Base-by-base conservation (phyloP, 2,797 vertebrate genomes). In the Cryptoblepharus egeriae region DNA sequence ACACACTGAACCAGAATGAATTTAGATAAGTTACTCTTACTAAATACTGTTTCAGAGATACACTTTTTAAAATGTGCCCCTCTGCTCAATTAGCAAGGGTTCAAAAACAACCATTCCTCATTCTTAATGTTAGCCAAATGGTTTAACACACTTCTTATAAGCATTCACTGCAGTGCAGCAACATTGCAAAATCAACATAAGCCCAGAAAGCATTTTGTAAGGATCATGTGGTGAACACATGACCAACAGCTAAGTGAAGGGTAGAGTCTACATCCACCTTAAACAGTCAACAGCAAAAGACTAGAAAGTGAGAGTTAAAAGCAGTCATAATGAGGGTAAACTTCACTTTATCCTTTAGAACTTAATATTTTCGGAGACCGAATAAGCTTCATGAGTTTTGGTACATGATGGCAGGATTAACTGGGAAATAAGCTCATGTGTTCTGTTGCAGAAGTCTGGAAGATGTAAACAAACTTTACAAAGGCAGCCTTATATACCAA, bases 171-270 rank as follows among this genome's bases (percentile, higher is more conserved):
- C 71, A 88, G 71, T 93, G 88, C 87, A 94, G n/a, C 83, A 61
- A 67, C 89, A 87, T 96, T 96, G 94, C 95, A 95, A 96, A 96
- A 96, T 77, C 84, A 90, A 77, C 90, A 77, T 11, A 85, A 87
- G 93, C 91, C 39, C 80, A 93, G 88, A 87, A 93, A 88, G 91
- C 91, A 91, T 96, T 97, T 96, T 95, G 96, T 96, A 98, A 97
- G 93, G 94, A 84, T 92, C 98, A 98, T 97, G 98, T 98, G 98
- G 98, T 94, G 95, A 83, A 95, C 98, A 97, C 97, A 97, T 98
- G 98, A 98, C 97, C 95, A 83, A 93, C 94, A 93, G 94, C 92
- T 92, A 86, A 88, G 87, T 79, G 89, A 93, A 90, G 94, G 93
- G 94, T 93, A 93, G 91, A 94, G n/a, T 93, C 93, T 91, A 88